These are phyloP conservation scores for Ptilorrhoa leucosticta DNA, from an alignment of 2,113 vertebrate genomes.

Conservation along the genomic window DNA sequence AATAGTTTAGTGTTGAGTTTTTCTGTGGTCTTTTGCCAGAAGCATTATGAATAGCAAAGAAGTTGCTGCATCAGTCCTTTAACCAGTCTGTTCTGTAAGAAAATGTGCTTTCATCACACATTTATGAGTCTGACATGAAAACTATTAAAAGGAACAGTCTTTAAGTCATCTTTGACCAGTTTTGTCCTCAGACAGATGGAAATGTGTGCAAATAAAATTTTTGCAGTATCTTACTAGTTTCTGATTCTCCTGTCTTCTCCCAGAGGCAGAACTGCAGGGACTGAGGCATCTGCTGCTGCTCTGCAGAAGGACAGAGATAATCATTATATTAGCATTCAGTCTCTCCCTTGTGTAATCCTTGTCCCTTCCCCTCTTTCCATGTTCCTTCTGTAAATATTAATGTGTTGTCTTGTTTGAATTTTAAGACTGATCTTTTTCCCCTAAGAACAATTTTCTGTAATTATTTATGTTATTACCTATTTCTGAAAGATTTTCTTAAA, in stretches of 20 bases:
- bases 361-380: background rate
- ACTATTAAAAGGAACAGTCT: background rate
- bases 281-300: background rate
- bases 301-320: background rate
- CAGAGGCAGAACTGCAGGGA: background rate
- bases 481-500: background rate
- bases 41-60: background rate
- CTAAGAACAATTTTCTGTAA: background rate
- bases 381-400: background rate
- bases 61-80: background rate
- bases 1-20: background rate
- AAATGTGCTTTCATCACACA: fast-evolving
- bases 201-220: background rate
- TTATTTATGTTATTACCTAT: background rate
- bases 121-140: background rate
- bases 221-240: background rate
- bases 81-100: background rate
- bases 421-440: background rate
- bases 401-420: background rate
- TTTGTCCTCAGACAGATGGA: background rate
- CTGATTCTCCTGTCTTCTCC: background rate
- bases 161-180: background rate
- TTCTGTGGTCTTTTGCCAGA: background rate
- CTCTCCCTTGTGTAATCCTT: background rate
- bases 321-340: background rate